A percentile compares a stretch with the other conserved stretches of the same genome.
Evolutionary conservation across 2,113 vertebrate species (phyloP).

Genomic region (Cyprinodon variegatus): DNA sequence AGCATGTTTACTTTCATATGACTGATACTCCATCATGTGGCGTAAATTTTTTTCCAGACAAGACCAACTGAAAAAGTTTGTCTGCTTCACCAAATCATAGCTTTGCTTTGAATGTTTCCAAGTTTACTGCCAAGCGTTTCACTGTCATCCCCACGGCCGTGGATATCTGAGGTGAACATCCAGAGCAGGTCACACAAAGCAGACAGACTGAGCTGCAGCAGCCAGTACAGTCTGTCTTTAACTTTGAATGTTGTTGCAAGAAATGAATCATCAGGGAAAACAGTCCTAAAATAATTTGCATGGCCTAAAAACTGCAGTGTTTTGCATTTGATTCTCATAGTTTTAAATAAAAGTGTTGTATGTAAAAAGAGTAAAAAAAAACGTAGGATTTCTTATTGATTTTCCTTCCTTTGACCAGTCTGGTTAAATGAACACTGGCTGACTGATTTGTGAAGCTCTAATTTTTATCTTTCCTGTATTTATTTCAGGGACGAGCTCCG

Average conservation of each 20-base stretch:
- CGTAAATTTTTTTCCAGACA: neutral
- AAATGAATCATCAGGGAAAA: neutral
- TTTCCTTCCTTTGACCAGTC: neutral
- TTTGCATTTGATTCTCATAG: neutral
- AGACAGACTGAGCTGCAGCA: neutral
- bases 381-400: neutral
- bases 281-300: neutral
- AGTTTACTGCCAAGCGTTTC: neutral
- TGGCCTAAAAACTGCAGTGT: neutral
- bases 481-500: constrained; percentile 63
- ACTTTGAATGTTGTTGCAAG: neutral
- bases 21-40: neutral
- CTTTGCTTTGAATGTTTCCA: neutral
- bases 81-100: neutral
- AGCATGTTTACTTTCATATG: neutral
- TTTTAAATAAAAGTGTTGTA: neutral
- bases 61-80: neutral
- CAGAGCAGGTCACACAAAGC: neutral
- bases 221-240: neutral
- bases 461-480: constrained; percentile 9
- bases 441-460: neutral
- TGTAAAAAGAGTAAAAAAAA: neutral
- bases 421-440: neutral
- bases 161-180: neutral
- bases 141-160: neutral